These are phyloP conservation scores for Tolmerus cingulatus DNA, from an alignment of 2,888 invertebrate species.

Conservation along the genomic window DNA sequence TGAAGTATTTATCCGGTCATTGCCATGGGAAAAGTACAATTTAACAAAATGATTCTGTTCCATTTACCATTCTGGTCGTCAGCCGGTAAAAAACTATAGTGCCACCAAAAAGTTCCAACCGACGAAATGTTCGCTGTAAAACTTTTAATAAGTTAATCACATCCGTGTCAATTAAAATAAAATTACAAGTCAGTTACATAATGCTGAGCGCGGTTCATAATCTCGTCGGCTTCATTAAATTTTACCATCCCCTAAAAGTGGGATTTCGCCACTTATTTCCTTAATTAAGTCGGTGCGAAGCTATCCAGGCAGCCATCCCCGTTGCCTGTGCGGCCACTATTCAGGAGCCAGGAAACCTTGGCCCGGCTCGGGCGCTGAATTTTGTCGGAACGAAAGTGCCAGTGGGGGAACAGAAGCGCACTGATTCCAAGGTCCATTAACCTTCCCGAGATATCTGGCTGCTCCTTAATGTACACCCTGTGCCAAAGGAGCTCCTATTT, in stretches of 20 bases:
- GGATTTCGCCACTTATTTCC: constrained; percentile 28
- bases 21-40: neutral
- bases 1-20: neutral
- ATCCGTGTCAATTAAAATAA: constrained; percentile 35
- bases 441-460: constrained; percentile 10
- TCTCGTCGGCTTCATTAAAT: constrained; percentile 33
- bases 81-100: neutral
- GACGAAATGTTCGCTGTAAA: neutral
- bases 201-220: constrained; percentile 22
- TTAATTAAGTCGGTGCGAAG: constrained; percentile 33
- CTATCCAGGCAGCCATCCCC: neutral
- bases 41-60: neutral
- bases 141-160: constrained; percentile 39
- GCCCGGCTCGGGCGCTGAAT: neutral
- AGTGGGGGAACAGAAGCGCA: neutral
- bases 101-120: neutral
- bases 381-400: neutral
- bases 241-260: constrained; percentile 31
- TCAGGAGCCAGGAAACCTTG: neutral
- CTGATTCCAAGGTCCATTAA: constrained; percentile 27
- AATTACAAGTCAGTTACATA: constrained; percentile 33
- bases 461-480: neutral
- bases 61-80: neutral
- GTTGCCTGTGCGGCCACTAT: neutral
- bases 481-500: neutral